Conservation (phyloP, 2,797 vertebrate genomes). For the Philypnodon macrostomus region DNA sequence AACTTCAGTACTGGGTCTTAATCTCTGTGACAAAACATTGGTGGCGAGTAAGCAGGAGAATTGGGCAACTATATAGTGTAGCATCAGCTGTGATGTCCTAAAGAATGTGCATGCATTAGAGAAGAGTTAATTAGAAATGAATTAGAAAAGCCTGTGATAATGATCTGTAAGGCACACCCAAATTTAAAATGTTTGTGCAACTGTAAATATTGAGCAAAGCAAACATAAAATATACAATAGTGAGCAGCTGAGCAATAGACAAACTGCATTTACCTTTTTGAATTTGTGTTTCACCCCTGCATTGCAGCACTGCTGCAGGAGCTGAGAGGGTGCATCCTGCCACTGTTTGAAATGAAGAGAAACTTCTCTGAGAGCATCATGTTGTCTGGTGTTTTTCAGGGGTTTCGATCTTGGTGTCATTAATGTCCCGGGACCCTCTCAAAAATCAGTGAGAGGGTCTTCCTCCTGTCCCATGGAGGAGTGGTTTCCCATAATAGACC, state of each 20-base stretch:
- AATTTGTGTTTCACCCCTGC: constrained; percentile 75
- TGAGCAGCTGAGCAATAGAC: constrained; percentile 34
- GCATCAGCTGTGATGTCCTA: no score
- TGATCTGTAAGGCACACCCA: neutral
- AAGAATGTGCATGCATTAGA: no score
- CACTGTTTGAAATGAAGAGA: constrained; percentile 52
- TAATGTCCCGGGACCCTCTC: constrained; percentile 25
- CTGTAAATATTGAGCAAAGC: no score
- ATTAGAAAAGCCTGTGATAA: no score
- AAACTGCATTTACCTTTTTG: constrained; percentile 52
- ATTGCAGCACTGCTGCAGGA: constrained; percentile 80
- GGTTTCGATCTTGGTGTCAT: constrained; percentile 23
- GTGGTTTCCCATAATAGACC: constrained; percentile 45
- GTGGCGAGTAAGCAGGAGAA: no score
- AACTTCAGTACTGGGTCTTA: no score
- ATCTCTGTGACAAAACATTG: no score
- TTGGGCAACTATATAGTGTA: no score
- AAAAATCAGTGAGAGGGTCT: constrained; percentile 11
- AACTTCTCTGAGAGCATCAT: constrained; percentile 42
- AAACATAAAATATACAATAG: constrained; percentile 3
- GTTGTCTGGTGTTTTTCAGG: constrained; percentile 5
- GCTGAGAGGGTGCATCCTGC: constrained; percentile 61
- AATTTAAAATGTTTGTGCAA: neutral
- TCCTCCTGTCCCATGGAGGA: constrained; percentile 19
- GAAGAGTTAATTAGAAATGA: no score